Percentiles rank a stretch among this genome's conserved stretches.
phyloP scores from a whole-genome alignment of 2,113 vertebrate genomes.

The Candoia aspera region DNA sequence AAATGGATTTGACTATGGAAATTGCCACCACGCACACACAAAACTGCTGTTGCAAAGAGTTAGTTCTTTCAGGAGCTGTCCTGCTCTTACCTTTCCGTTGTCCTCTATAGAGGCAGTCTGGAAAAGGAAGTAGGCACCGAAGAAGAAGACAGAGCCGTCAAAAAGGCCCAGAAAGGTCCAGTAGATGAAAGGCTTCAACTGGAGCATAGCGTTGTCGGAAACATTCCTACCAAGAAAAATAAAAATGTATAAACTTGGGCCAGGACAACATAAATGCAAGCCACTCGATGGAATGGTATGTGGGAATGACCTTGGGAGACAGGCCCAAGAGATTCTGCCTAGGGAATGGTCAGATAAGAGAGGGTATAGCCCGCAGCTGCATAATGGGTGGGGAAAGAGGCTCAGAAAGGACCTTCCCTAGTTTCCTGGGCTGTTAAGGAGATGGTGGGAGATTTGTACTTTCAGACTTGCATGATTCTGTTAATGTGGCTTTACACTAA shows the following conservation, averaged over 20 bases:
- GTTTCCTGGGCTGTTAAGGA: too few species aligned
- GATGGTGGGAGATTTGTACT: too few species aligned
- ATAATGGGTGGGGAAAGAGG: too few species aligned
- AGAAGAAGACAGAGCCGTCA: slow-evolving; percentile 94
- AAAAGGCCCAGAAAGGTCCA: slow-evolving; percentile 93
- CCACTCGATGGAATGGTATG: too few species aligned
- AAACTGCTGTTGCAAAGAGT: too few species aligned
- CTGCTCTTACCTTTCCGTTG: slow-evolving; percentile 86
- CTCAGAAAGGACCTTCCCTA: too few species aligned
- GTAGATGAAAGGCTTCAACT: slow-evolving; percentile 89
- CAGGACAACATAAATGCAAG: neutral
- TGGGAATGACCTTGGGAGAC: neutral
- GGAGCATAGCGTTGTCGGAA: slow-evolving; percentile 92
- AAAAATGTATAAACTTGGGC: fast-evolving
- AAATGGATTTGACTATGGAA: slow-evolving; percentile 43
- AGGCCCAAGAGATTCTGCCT: too few species aligned
- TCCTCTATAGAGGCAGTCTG: slow-evolving; percentile 87
- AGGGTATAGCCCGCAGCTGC: too few species aligned
- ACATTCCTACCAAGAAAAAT: slow-evolving; percentile 79
- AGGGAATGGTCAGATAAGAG: too few species aligned
- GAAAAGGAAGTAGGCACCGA: slow-evolving; percentile 89
- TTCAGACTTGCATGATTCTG: too few species aligned
- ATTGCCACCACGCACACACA: neutral
- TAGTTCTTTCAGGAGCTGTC: neutral
- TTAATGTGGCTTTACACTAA: too few species aligned